These are phyloP conservation scores for Drosophila tanythrix DNA, from an alignment of 2,888 invertebrate genomes.

Conservation along the genomic window DNA sequence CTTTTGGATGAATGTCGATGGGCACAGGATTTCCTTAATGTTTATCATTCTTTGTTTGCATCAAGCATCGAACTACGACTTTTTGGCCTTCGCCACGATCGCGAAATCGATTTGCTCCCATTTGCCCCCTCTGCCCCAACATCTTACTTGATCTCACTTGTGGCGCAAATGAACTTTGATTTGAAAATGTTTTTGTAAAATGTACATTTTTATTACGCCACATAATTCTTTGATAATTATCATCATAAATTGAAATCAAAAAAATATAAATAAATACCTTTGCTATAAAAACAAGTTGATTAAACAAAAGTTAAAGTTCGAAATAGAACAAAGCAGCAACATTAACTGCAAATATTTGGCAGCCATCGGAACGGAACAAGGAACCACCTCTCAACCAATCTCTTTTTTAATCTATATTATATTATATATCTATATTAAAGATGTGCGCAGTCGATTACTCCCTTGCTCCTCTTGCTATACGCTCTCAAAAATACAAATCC, in stretches of 20 bases:
- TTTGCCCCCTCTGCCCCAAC: neutral
- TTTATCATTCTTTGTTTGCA: conserved; percentile 46
- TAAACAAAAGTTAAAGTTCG: neutral
- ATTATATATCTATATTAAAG: neutral
- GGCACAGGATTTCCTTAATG: conserved; percentile 74
- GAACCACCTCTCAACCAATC: neutral
- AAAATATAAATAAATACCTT: neutral
- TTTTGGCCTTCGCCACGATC: conserved; percentile 50
- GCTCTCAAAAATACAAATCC: too few relatives aligned
- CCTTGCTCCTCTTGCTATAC: neutral
- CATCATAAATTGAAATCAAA: neutral
- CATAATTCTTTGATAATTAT: neutral
- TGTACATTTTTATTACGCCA: neutral
- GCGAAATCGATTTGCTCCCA: neutral
- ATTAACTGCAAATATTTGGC: too few relatives aligned
- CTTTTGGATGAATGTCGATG: conserved; percentile 68
- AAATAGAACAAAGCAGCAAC: neutral
- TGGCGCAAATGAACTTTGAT: conserved; percentile 3
- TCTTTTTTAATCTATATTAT: neutral
- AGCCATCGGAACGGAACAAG: neutral
- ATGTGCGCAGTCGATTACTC: neutral
- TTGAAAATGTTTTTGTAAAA: conserved; percentile 1
- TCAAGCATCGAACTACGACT: conserved; percentile 9
- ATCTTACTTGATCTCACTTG: neutral
- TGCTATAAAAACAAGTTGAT: neutral